Percentiles rank a stretch among this genome's conserved stretches.
phyloP scores from a whole-genome alignment of 53 echinoderm and acorn worm species.

The Crossaster papposus region DNA sequence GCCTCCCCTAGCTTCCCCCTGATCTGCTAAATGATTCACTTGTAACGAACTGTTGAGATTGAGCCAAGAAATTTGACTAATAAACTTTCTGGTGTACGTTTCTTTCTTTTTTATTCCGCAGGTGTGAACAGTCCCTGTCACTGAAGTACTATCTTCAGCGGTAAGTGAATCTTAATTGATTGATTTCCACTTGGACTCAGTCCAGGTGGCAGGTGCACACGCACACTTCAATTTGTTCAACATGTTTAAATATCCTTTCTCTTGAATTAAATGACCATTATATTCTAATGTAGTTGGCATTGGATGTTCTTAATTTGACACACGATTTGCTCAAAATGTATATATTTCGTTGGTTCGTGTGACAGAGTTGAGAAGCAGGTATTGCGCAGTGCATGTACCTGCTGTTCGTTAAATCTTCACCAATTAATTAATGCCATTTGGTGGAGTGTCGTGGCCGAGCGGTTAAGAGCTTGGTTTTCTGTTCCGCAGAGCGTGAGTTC shows the following conservation, averaged over 20 bases:
- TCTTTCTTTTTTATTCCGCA: neutral
- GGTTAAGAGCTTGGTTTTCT: too few species aligned
- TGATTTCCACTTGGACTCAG: neutral
- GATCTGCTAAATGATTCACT: too few species aligned
- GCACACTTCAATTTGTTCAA: neutral
- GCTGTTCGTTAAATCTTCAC: neutral
- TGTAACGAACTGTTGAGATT: too few species aligned
- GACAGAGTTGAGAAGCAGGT: neutral
- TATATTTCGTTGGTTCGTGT: neutral
- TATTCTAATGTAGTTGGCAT: neutral
- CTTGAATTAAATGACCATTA: neutral
- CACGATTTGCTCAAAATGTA: neutral
- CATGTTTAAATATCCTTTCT: neutral
- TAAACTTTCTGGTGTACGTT: neutral
- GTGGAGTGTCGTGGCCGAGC: too few species aligned
- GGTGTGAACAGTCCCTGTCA: conserved; percentile 62
- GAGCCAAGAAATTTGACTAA: neutral
- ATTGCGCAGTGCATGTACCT: neutral
- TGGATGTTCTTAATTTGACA: neutral
- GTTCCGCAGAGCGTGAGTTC: too few species aligned
- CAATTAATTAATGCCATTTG: too few species aligned
- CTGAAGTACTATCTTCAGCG: conserved; percentile 63
- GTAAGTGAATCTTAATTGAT: conserved; percentile 36
- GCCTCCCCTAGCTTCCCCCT: too few species aligned
- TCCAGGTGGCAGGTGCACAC: neutral